phyloP scores from a whole-genome alignment of 2,888 invertebrate genomes.

The Myopa testacea region DNA sequence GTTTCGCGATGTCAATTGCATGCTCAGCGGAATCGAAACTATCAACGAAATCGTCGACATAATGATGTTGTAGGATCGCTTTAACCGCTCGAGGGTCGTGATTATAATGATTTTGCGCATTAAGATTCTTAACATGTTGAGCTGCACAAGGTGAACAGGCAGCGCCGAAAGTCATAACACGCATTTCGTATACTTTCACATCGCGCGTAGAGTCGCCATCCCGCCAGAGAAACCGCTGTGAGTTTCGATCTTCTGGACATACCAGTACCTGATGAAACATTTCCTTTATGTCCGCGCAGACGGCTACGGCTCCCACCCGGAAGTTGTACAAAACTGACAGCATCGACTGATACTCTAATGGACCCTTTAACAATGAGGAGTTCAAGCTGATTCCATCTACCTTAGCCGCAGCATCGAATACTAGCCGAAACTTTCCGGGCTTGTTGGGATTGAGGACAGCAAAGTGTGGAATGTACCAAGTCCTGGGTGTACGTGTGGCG shows the following conservation, averaged over 20 bases:
- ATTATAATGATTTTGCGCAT: constrained; percentile 27
- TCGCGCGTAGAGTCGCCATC: background rate
- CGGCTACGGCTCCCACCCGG: constrained; percentile 54
- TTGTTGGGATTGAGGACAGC: constrained; percentile 52
- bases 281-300: no score
- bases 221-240: constrained; percentile 43
- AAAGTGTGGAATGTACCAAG: background rate
- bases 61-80: constrained; percentile 37
- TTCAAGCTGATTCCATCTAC: constrained; percentile 49
- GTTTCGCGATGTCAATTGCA: constrained; percentile 36
- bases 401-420: constrained; percentile 57
- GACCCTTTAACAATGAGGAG: constrained; percentile 50
- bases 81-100: constrained; percentile 32
- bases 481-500: background rate
- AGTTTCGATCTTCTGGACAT: constrained; percentile 38
- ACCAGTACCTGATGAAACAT: constrained; percentile 46
- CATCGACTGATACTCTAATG: constrained; percentile 57
- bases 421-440: constrained; percentile 52
- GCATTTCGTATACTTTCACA: constrained; percentile 41
- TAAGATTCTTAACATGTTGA: constrained; percentile 17
- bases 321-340: constrained; percentile 60
- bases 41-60: constrained; percentile 46
- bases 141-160: constrained; percentile 43
- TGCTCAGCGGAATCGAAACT: constrained; percentile 29
- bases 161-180: constrained; percentile 43